Conservation (phyloP, 1,140 invertebrate species). For the Tyrophagus putrescentiae region DNA sequence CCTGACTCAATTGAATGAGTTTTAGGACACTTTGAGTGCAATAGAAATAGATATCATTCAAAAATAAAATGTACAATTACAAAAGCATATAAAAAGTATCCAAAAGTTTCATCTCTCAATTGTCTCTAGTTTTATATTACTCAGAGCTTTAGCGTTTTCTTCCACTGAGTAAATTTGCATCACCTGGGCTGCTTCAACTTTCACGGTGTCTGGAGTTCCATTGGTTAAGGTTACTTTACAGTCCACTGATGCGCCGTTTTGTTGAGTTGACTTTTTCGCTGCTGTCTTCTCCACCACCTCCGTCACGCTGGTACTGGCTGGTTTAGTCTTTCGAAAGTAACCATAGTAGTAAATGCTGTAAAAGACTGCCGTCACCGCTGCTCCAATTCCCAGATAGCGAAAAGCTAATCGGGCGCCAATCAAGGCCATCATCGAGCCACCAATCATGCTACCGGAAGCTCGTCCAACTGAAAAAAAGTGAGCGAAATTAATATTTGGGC, state of each 20-base stretch:
- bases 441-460: conserved; percentile 55
- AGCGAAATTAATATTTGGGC: conserved; percentile 6
- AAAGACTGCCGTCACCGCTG: conserved; percentile 46
- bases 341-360: conserved; percentile 51
- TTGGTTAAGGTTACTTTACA: conserved; percentile 4
- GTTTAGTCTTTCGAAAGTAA: conserved; percentile 3
- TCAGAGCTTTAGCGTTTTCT: too few relatives aligned
- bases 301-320: neutral
- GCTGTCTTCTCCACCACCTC: neutral
- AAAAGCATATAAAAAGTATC: too few relatives aligned
- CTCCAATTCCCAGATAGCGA: conserved; percentile 48
- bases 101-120: too few relatives aligned
- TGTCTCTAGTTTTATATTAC: too few relatives aligned
- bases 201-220: neutral
- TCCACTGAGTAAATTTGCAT: too few relatives aligned
- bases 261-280: neutral
- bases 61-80: too few relatives aligned
- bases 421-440: conserved; percentile 56
- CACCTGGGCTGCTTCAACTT: neutral
- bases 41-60: too few relatives aligned
- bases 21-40: too few relatives aligned
- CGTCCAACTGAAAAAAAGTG: conserved; percentile 44
- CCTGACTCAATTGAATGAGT: too few relatives aligned
- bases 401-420: conserved; percentile 56
- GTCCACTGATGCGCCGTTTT: neutral